Base-by-base conservation (phyloP, 2,888 invertebrate species). In the Drosophila ezoana region DNA sequence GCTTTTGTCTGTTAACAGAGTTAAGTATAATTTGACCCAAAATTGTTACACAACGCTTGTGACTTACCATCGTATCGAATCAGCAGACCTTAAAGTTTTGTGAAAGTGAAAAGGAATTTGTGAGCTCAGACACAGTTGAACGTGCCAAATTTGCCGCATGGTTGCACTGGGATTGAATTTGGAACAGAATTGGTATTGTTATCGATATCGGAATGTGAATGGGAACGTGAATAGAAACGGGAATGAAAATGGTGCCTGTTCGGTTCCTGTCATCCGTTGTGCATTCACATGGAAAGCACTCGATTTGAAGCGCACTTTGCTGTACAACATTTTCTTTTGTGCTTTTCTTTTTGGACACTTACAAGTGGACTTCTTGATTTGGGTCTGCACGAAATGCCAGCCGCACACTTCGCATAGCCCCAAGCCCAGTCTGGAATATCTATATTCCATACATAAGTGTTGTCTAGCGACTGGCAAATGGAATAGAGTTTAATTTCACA, bases 141-240 rank as follows among this genome's bases (percentile, higher is more conserved):
- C 65, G 62, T 79, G 72, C 67, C 75, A 78, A 78, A 78, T 78
- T 78, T 79, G 59, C 66, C 62, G 79, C 79, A 59, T 75, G 76
- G 33, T 37, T 78, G 66, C 63, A 60, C 59, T 47, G 43, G 35
- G 45, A 76, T 67, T 47, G 59, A 61, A 66, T 41, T 37, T 45
- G 40, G 44, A 54, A 62, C 35, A 49, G 44, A 51, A 62, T 58
- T 44, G 61, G 18, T 47, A 44, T 62, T 45, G 16, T 38, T 63
- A 52, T 71, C 13, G 38, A 11, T 18, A 48, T 47, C 41, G 44
- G 18, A 44, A 40, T 33, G 60, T 41, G 11, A 58, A 56, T 35
- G 41, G 53, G 35, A 52, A 41, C 11, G 20, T 14, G 13, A 48
- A 53, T 35, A 44, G 52, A 8, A 14, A 9, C 1, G 11, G 28